These are phyloP conservation scores for Neofelis nebulosa DNA, from an alignment of 2,113 vertebrate genomes.

Conservation along the genomic window DNA sequence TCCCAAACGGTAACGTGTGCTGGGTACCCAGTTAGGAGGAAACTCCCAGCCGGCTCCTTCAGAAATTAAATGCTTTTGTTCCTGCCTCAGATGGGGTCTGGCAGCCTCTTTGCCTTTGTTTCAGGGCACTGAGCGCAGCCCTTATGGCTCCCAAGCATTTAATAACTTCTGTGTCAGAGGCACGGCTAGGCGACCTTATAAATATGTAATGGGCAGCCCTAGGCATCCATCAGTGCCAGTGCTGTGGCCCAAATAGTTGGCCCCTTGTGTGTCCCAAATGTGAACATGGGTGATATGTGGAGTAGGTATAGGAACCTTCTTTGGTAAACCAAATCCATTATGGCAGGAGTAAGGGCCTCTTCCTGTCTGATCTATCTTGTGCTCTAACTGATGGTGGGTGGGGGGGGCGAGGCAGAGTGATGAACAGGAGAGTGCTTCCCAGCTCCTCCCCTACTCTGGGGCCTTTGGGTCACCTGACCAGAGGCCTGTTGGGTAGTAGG, in stretches of 20 bases:
- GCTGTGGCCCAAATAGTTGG: not conserved
- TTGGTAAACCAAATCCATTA: not conserved
- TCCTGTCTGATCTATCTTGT: not conserved
- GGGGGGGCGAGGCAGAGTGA: not conserved
- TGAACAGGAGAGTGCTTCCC: not conserved
- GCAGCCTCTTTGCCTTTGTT: constrained; percentile 58
- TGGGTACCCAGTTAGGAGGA: constrained; percentile 52
- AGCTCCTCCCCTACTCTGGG: not conserved
- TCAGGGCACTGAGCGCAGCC: constrained; percentile 55
- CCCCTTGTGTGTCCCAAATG: rapidly evolving
- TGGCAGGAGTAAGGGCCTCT: rapidly evolving
- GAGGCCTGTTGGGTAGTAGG: not conserved
- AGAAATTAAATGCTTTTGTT: constrained; percentile 72
- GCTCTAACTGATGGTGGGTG: not conserved
- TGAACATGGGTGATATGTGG: not conserved
- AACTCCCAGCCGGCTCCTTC: constrained; percentile 19
- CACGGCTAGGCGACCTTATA: constrained; percentile 52
- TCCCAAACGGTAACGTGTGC: not conserved
- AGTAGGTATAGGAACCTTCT: not conserved
- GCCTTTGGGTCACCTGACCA: not conserved
- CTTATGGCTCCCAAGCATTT: constrained; percentile 47
- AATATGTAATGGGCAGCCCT: constrained; percentile 51
- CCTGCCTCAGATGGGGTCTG: not conserved
- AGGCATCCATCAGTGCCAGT: not conserved
- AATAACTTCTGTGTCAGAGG: constrained; percentile 37